Conservation (phyloP, 2,888 invertebrate genomes). For the Brenthis hecate region DNA sequence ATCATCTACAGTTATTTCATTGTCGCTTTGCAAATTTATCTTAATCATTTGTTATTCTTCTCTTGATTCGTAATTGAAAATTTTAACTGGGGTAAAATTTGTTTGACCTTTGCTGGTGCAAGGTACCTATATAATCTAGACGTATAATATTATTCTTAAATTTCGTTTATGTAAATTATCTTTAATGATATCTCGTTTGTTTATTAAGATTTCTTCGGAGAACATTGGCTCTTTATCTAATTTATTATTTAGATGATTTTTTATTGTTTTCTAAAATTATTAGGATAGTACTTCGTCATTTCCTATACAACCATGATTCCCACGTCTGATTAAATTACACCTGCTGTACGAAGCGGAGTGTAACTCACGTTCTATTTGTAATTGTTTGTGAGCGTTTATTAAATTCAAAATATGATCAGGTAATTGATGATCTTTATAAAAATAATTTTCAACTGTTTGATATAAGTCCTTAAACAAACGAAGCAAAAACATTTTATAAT, state of each 20-base stretch:
- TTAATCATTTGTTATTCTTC: constrained; percentile 57
- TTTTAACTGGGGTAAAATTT: constrained; percentile 35
- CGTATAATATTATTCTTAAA: constrained; percentile 45
- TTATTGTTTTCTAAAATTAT: constrained; percentile 53
- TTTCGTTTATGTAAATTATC: constrained; percentile 45
- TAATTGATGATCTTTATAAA: constrained; percentile 54
- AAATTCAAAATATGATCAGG: constrained; percentile 62
- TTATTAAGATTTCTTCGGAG: constrained; percentile 52
- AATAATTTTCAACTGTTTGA: constrained; percentile 49
- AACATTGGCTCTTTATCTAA: constrained; percentile 53
- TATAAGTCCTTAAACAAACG: constrained; percentile 63
- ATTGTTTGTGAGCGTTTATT: constrained; percentile 54
- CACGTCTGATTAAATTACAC: constrained; percentile 53
- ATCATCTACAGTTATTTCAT: constrained; percentile 48
- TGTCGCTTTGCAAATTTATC: constrained; percentile 59
- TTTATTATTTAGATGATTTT: constrained; percentile 42
- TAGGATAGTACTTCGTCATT: constrained; percentile 52
- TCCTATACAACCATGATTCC: constrained; percentile 28
- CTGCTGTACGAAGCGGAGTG: constrained; percentile 55
- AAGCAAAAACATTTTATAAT: constrained; percentile 58
- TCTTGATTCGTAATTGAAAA: constrained; percentile 48
- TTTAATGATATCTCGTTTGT: constrained; percentile 42
- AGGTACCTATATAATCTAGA: constrained; percentile 44
- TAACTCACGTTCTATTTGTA: constrained; percentile 52
- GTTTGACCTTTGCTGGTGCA: constrained; percentile 53